Conservation (phyloP, 2,797 vertebrate genomes). For the Clarias pachynema region DNA sequence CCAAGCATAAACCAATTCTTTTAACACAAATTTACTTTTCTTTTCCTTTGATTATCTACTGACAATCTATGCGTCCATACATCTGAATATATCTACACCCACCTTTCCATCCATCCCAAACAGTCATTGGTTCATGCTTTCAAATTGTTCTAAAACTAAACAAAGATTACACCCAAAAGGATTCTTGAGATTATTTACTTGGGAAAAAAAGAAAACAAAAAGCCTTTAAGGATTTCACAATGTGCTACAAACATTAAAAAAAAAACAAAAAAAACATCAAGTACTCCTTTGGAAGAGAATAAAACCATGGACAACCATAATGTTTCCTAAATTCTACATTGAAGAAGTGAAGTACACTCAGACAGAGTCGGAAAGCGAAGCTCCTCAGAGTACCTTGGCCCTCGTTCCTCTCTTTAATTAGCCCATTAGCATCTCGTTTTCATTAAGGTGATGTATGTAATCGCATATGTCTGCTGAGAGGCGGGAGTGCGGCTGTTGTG, state of each 20-base stretch:
- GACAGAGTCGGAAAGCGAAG: slow-evolving; percentile 63
- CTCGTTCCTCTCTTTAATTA: slow-evolving; percentile 82
- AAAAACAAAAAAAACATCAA: not conserved
- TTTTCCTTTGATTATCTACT: not conserved
- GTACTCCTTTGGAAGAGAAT: not conserved
- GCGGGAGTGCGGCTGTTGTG: slow-evolving; percentile 57
- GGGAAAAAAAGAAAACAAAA: not conserved
- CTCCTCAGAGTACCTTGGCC: slow-evolving; percentile 55
- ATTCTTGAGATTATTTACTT: not conserved
- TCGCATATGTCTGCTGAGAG: slow-evolving; percentile 67
- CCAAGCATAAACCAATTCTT: not conserved
- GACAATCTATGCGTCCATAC: not conserved
- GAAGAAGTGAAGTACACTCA: slow-evolving; percentile 66
- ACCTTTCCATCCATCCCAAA: too few species aligned
- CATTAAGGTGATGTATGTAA: slow-evolving; percentile 88
- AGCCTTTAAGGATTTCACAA: not conserved
- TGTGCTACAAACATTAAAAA: too few species aligned
- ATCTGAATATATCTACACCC: not conserved
- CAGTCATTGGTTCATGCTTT: not conserved
- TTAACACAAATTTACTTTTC: not conserved
- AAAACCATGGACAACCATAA: not conserved
- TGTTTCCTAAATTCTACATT: slow-evolving; percentile 34
- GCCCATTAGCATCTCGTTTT: slow-evolving; percentile 91
- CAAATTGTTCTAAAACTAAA: not conserved
- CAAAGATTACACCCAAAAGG: not conserved